Percentiles rank a stretch among this genome's conserved stretches.
These are phyloP conservation scores for Palythoa heliodiscus DNA, from an alignment of 92 coral and sea anemone species.

Conservation along the genomic window DNA sequence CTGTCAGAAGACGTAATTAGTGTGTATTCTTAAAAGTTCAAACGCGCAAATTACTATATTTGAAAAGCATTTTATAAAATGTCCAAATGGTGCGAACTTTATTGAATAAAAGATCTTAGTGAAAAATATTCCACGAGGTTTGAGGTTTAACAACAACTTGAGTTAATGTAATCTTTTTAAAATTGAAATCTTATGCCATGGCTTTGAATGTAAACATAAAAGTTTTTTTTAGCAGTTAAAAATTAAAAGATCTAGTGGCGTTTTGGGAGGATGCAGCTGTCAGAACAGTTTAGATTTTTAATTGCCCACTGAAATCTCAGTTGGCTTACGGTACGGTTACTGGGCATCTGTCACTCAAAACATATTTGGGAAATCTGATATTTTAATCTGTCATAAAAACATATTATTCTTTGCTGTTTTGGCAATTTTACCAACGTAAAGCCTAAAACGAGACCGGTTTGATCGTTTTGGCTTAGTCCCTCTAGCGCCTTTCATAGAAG, in stretches of 20 bases:
- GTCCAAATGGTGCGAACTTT: neutral
- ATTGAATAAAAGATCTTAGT: neutral
- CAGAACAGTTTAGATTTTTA: no score
- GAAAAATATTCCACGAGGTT: neutral
- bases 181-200: neutral
- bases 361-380: neutral
- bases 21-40: neutral
- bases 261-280: neutral
- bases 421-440: no score
- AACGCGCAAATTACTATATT: neutral
- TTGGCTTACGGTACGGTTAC: neutral
- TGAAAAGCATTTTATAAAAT: neutral
- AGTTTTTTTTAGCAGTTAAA: neutral
- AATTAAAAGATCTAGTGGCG: neutral
- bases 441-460: no score
- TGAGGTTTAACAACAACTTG: neutral
- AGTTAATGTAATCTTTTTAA: neutral
- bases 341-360: neutral
- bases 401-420: neutral
- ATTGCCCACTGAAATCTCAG: neutral
- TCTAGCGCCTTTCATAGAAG: no score
- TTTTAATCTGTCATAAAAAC: neutral
- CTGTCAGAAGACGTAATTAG: neutral
- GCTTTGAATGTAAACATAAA: neutral
- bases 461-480: no score